phyloP scores from a whole-genome alignment of 1,140 invertebrate genomes.

The Dinothrombium tinctorium region DNA sequence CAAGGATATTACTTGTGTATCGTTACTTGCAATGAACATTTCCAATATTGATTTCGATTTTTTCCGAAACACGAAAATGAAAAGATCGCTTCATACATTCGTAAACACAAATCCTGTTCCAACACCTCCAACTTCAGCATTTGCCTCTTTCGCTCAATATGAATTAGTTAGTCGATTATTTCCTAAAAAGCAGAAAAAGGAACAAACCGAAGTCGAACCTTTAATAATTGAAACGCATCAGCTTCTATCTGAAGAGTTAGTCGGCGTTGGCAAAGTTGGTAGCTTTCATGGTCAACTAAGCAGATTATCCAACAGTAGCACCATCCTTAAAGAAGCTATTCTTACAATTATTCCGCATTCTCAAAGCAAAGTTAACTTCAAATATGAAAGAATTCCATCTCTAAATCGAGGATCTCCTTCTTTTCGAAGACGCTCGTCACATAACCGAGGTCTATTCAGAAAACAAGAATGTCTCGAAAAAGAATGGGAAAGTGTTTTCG shows the following conservation, averaged over 20 bases:
- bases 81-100: slow-evolving; percentile 19
- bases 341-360: slow-evolving; percentile 69
- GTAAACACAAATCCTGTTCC: slow-evolving; percentile 14
- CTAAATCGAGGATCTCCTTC: not conserved
- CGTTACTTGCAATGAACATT: slow-evolving; percentile 64
- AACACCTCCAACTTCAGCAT: slow-evolving; percentile 1
- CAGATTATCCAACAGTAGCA: slow-evolving; percentile 61
- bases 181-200: slow-evolving; percentile 37
- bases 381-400: slow-evolving; percentile 23
- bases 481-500: not conserved
- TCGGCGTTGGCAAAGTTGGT: slow-evolving; percentile 59
- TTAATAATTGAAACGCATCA: slow-evolving; percentile 67
- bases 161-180: slow-evolving; percentile 20
- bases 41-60: slow-evolving; percentile 47
- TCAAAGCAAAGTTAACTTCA: slow-evolving; percentile 59
- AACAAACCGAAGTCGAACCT: slow-evolving; percentile 35
- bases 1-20: slow-evolving; percentile 78
- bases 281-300: slow-evolving; percentile 61
- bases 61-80: slow-evolving; percentile 24
- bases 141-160: slow-evolving; percentile 18
- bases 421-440: not conserved
- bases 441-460: not conserved
- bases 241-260: slow-evolving; percentile 61
- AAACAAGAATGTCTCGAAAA: slow-evolving; percentile 4
- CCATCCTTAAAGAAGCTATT: slow-evolving; percentile 49